Conservation (phyloP, 2,888 invertebrate genomes). For the Microctonus hyperodae region DNA sequence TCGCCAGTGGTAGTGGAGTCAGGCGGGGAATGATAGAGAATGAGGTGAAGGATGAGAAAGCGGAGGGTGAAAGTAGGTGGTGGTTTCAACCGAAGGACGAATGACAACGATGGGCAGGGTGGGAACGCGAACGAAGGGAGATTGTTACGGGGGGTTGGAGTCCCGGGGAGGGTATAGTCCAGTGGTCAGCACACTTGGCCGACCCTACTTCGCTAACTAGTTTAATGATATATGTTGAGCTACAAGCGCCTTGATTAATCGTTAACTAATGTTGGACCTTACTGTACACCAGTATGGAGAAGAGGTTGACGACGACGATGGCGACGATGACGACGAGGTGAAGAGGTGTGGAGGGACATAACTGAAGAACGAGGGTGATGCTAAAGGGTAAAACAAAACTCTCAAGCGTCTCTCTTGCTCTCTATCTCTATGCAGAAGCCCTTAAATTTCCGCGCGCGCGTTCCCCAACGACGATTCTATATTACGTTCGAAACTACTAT, state of each 20-base stretch:
- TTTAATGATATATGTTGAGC: constrained; percentile 65
- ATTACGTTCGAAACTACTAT: constrained; percentile 37
- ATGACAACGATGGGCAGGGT: constrained; percentile 27
- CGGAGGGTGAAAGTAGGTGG: constrained; percentile 27
- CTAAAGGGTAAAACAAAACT: constrained; percentile 42
- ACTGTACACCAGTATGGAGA: constrained; percentile 54
- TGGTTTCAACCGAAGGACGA: constrained; percentile 4
- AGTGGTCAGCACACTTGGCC: constrained; percentile 64
- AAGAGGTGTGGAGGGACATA: constrained; percentile 29
- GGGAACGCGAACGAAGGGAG: constrained; percentile 40
- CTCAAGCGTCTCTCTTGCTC: constrained; percentile 31
- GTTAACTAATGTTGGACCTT: constrained; percentile 64
- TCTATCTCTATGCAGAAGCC: constrained; percentile 26
- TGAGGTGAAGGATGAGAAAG: constrained; percentile 33
- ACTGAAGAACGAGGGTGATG: constrained; percentile 41
- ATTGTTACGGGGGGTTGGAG: constrained; percentile 43
- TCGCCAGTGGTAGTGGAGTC: constrained; percentile 48
- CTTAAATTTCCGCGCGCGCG: constrained; percentile 32
- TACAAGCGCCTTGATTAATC: constrained; percentile 65
- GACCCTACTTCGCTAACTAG: constrained; percentile 64
- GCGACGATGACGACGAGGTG: constrained; percentile 25
- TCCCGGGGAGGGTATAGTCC: constrained; percentile 43
- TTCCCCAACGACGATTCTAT: constrained; percentile 18
- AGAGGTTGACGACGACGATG: constrained; percentile 33
- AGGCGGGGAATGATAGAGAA: constrained; percentile 16